A percentile compares a stretch with the other conserved stretches of the same genome.
Evolutionary conservation across 2,113 vertebrate species (phyloP).

Genomic region (Microtus pennsylvanicus): DNA sequence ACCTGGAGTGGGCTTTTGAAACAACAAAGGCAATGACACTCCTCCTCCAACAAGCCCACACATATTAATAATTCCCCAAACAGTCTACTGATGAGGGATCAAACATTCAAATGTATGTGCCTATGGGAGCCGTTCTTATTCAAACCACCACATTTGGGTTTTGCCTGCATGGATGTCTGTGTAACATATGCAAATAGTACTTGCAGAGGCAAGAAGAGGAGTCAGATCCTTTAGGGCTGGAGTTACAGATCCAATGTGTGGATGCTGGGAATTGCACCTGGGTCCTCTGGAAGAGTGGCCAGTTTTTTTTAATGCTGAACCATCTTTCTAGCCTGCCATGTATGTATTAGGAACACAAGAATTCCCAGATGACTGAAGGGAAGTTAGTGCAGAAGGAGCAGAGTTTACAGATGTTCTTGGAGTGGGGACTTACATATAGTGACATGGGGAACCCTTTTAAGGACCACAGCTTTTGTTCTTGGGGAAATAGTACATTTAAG

Average conservation of each 20-base stretch:
- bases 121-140: background rate
- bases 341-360: background rate
- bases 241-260: background rate
- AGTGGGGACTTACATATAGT: background rate
- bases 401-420: background rate
- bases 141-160: background rate
- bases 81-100: background rate
- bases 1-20: background rate
- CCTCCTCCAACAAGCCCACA: background rate
- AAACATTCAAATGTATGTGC: background rate
- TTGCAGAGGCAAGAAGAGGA: background rate
- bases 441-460: background rate
- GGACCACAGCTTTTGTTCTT: background rate
- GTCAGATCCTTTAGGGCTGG: background rate
- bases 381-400: background rate
- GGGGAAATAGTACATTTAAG: background rate
- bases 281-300: background rate
- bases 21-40: too few species aligned
- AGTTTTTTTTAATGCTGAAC: too few species aligned
- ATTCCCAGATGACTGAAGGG: too few species aligned
- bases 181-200: background rate
- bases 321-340: background rate
- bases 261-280: background rate
- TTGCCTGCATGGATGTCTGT: background rate
- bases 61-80: background rate